Percentiles rank a stretch among this genome's conserved stretches.
Evolutionary conservation across 2,888 invertebrate species (phyloP).

Genomic region (Drosophila ustulata): DNA sequence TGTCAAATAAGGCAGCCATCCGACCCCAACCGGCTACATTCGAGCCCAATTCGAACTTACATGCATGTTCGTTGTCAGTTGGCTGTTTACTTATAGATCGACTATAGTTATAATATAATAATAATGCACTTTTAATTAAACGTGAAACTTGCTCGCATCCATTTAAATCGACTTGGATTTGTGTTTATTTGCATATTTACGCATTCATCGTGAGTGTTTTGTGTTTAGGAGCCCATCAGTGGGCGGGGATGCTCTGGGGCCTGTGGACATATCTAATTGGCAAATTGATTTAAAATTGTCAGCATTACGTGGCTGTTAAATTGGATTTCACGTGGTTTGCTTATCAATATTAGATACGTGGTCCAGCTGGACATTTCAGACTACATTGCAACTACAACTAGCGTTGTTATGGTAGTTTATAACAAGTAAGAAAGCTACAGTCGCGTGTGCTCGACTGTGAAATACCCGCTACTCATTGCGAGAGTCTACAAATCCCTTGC

Average conservation of each 20-base stretch:
- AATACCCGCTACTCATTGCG: too few species aligned
- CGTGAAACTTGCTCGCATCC: constrained; percentile 37
- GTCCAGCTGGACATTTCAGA: constrained; percentile 12
- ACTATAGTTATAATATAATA: constrained; percentile 57
- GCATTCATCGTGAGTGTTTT: constrained; percentile 34
- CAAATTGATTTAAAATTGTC: constrained; percentile 76
- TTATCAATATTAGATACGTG: constrained; percentile 52
- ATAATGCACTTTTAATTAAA: constrained; percentile 82
- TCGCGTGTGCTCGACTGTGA: too few species aligned
- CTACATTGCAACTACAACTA: constrained; percentile 12
- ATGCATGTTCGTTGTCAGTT: not conserved
- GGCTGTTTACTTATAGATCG: constrained; percentile 17
- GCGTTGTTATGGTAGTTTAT: not conserved
- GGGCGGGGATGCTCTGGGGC: constrained; percentile 21
- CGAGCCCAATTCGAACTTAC: not conserved
- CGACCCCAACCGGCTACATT: constrained; percentile 8
- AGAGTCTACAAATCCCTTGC: too few species aligned
- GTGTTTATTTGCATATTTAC: constrained; percentile 61
- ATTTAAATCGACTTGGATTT: constrained; percentile 55
- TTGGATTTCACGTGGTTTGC: constrained; percentile 59
- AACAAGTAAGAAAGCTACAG: too few species aligned
- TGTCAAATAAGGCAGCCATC: constrained; percentile 60
- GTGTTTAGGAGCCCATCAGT: constrained; percentile 40
- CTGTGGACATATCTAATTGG: constrained; percentile 64
- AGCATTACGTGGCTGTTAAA: constrained; percentile 63